Percentiles rank a stretch among this genome's conserved stretches.
These are phyloP conservation scores for Drosophila incognita DNA, from an alignment of 2,888 invertebrate species.

Conservation along the genomic window DNA sequence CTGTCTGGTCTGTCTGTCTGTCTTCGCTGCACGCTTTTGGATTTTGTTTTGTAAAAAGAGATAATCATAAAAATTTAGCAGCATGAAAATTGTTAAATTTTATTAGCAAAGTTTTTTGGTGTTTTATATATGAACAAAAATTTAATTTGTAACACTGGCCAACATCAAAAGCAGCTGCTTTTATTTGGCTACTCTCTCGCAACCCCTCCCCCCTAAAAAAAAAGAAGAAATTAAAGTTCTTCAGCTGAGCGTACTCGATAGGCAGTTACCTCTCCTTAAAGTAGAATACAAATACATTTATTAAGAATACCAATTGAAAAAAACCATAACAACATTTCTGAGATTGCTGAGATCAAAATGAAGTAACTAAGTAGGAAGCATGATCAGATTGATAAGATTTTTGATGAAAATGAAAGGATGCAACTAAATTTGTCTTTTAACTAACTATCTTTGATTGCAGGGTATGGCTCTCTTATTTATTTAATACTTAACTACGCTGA, in stretches of 20 bases:
- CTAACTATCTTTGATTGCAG: constrained; percentile 1
- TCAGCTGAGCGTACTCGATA: neutral
- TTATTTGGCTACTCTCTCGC: constrained; percentile 12
- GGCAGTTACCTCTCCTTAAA: neutral
- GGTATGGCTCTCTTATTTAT: constrained; percentile 19
- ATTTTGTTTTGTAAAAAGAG: constrained; percentile 42
- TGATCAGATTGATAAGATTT: neutral
- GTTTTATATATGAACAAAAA: constrained; percentile 46
- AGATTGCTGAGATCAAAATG: neutral
- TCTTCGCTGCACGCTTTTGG: constrained; percentile 6
- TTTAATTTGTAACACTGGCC: constrained; percentile 65
- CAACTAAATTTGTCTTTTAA: neutral
- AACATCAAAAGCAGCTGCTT: constrained; percentile 80
- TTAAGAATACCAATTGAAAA: no score
- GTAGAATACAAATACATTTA: neutral
- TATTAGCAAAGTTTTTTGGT: constrained; percentile 65
- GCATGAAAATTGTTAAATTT: constrained; percentile 75
- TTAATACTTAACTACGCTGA: neutral
- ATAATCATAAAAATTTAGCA: constrained; percentile 76
- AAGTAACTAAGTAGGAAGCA: neutral
- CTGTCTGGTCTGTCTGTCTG: constrained; percentile 6
- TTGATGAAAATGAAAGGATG: neutral
- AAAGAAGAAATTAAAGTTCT: neutral
- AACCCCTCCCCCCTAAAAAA: neutral
- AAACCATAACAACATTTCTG: no score